phyloP scores from a whole-genome alignment of 1,140 invertebrate genomes.

The Aporrectodea caliginosa region DNA sequence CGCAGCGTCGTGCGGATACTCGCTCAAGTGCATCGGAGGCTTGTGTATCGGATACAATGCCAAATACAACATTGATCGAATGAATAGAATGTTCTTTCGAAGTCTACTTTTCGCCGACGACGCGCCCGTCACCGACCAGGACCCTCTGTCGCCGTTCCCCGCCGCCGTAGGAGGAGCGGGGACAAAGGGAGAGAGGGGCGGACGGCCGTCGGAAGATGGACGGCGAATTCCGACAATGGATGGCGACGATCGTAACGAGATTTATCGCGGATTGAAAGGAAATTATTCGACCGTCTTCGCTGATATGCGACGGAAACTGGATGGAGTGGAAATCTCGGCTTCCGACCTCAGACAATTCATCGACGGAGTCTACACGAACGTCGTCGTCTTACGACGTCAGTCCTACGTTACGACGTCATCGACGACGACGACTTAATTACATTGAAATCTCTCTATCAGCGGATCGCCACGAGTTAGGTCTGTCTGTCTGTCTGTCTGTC shows the following conservation, averaged over 20 bases:
- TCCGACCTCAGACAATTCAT: too few species aligned
- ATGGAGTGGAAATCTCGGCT: background rate
- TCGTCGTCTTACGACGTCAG: too few species aligned
- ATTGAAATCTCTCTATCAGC: too few species aligned
- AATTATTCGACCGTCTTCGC: background rate
- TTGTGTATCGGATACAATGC: conserved; percentile 49
- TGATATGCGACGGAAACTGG: background rate
- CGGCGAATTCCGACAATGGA: background rate
- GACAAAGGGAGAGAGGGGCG: background rate
- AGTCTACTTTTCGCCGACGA: conserved; percentile 35
- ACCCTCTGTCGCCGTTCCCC: background rate
- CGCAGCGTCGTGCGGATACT: conserved; percentile 40
- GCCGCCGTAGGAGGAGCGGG: background rate
- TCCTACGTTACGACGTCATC: too few species aligned
- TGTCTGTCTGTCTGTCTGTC: background rate
- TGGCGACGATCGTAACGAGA: background rate
- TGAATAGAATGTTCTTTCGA: conserved; percentile 47
- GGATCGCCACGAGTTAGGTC: too few species aligned
- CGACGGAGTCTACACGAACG: too few species aligned
- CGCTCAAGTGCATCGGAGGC: conserved; percentile 41
- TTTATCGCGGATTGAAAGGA: background rate
- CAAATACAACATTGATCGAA: conserved; percentile 47
- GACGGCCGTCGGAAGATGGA: background rate
- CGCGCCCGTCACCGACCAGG: background rate
- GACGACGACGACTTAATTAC: too few species aligned